Percentiles rank a stretch among this genome's conserved stretches.
These are phyloP conservation scores for Hippopotamyrus pictus DNA, from an alignment of 2,797 vertebrate genomes.

Conservation along the genomic window DNA sequence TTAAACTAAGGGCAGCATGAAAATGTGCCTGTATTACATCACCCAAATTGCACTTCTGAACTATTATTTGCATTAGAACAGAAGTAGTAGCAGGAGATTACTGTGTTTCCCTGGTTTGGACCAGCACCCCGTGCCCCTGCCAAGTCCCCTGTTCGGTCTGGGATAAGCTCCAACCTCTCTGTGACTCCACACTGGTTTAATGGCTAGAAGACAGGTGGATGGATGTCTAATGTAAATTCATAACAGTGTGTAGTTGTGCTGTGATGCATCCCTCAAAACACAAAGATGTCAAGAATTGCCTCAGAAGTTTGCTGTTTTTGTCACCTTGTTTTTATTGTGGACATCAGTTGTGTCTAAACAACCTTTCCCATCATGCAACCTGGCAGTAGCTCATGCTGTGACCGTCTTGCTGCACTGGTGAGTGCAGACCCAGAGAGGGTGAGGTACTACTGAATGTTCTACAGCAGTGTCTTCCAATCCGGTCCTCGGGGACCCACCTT, in stretches of 20 bases:
- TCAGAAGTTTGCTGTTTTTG: background rate
- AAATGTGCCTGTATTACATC: background rate
- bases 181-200: background rate
- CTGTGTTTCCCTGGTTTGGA: background rate
- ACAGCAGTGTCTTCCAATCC: background rate
- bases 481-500: background rate
- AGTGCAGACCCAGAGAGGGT: background rate
- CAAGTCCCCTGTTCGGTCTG: background rate
- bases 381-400: background rate
- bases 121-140: background rate
- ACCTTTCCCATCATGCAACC: too few species aligned
- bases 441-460: background rate
- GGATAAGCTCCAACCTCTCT: background rate
- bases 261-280: background rate
- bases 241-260: background rate
- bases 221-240: background rate
- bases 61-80: background rate
- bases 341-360: background rate
- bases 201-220: background rate
- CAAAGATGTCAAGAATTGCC: background rate
- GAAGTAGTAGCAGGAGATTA: background rate
- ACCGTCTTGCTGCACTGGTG: background rate
- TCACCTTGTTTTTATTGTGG: background rate
- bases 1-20: slow-evolving; percentile 55
- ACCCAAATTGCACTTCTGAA: background rate